phyloP scores from a whole-genome alignment of 2,113 vertebrate species.

The Gymnobelideus leadbeateri region DNA sequence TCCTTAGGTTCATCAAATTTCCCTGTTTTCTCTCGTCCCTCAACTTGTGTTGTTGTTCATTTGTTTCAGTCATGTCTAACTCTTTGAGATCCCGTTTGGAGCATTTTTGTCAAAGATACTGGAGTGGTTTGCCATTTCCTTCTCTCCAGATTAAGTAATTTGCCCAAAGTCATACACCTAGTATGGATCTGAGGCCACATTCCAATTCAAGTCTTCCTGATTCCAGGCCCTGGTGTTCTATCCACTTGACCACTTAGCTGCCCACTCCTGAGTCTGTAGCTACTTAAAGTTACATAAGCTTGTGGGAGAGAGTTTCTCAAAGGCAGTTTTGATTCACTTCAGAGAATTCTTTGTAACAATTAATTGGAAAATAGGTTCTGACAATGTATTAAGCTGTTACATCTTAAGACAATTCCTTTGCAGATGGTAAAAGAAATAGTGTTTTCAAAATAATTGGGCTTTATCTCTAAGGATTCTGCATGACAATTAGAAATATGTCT shows the following conservation, averaged over 20 bases:
- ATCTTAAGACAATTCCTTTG: slow-evolving; percentile 12
- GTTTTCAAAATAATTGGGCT: slow-evolving; percentile 42
- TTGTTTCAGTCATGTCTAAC: not conserved
- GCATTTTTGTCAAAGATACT: not conserved
- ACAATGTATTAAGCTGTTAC: slow-evolving; percentile 29
- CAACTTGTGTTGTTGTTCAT: not conserved
- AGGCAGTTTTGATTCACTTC: slow-evolving; percentile 31
- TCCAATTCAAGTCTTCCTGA: not conserved
- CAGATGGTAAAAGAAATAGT: not conserved
- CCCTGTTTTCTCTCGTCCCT: not conserved
- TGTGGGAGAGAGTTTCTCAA: not conserved
- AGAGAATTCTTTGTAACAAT: slow-evolving; percentile 45
- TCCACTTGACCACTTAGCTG: not conserved
- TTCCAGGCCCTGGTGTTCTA: not conserved
- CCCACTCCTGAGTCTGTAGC: not conserved
- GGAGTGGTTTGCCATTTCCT: not conserved
- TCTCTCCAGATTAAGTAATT: not conserved
- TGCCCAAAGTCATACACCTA: not conserved
- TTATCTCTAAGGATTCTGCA: not conserved
- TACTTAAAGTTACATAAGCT: not conserved
- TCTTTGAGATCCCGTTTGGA: not conserved
- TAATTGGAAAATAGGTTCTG: slow-evolving; percentile 46
- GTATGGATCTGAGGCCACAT: not conserved
- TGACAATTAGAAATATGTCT: slow-evolving; percentile 26
- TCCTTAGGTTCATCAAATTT: not conserved